These are phyloP conservation scores for Corythornis cristatus DNA, from an alignment of 2,113 vertebrate genomes.

Conservation along the genomic window DNA sequence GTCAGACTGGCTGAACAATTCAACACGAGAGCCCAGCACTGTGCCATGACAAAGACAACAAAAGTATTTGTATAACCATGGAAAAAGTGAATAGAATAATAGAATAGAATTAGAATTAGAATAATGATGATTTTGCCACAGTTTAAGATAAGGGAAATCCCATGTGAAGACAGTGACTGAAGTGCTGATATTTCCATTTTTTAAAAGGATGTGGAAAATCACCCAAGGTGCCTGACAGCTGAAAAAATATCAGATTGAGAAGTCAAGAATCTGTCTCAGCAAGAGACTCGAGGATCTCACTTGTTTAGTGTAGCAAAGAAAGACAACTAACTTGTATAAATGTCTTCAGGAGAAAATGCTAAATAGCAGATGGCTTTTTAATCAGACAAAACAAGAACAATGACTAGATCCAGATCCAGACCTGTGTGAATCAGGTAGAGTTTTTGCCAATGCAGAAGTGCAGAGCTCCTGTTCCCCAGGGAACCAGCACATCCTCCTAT, in stretches of 20 bases:
- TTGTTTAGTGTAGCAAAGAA: background rate
- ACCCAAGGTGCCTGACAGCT: background rate
- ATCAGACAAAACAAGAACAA: background rate
- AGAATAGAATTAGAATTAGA: no score
- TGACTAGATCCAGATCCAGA: background rate
- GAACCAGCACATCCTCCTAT: background rate
- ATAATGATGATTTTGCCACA: background rate
- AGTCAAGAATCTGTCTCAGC: background rate
- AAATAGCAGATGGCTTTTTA: background rate
- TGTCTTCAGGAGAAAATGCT: background rate
- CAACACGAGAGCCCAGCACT: background rate
- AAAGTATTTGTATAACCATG: background rate
- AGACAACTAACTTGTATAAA: background rate
- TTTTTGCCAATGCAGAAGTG: background rate
- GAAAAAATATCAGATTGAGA: background rate
- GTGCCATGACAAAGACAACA: background rate
- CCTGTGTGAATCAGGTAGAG: background rate
- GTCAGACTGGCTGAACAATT: background rate
- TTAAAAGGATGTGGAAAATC: background rate
- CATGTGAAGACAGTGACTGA: background rate
- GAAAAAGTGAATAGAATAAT: background rate
- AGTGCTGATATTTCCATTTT: background rate
- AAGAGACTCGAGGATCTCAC: background rate
- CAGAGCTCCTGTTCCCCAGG: background rate
- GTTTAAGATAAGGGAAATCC: background rate